Conservation (phyloP, 1,140 invertebrate genomes). For the Episyrphus balteatus region DNA sequence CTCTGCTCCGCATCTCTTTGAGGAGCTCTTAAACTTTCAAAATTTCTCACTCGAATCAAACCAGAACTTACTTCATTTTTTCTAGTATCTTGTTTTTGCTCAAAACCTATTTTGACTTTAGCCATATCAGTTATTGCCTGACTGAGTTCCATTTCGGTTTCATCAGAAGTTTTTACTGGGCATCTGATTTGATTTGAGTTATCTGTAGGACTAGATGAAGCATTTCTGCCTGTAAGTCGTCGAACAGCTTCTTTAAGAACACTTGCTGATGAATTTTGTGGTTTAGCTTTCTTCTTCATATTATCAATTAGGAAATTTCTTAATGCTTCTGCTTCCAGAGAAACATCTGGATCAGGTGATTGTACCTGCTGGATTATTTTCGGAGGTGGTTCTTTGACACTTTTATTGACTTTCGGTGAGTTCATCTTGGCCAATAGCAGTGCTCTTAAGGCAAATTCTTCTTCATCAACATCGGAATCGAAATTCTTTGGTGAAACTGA, state of each 20-base stretch:
- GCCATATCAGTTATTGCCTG: neutral
- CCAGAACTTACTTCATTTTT: too few species aligned
- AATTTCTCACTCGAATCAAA: too few species aligned
- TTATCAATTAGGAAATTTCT: neutral
- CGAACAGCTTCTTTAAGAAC: conserved; percentile 27
- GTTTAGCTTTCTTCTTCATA: neutral
- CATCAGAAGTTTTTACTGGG: neutral
- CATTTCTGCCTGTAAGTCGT: conserved; percentile 9
- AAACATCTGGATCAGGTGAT: neutral
- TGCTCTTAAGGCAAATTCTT: conserved; percentile 24
- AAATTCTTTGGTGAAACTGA: neutral
- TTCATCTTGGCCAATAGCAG: conserved; percentile 20
- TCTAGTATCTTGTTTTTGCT: too few species aligned
- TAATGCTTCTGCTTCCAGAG: conserved; percentile 1
- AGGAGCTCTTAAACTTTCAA: too few species aligned
- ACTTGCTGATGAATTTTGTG: conserved; percentile 10
- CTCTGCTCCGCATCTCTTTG: too few species aligned
- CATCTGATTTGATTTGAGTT: too few species aligned
- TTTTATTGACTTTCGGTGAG: conserved; percentile 7
- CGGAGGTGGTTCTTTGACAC: neutral
- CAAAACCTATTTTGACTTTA: too few species aligned
- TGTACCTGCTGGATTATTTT: neutral
- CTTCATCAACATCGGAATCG: conserved; percentile 11
- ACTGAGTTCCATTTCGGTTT: neutral
- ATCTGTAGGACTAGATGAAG: too few species aligned